Base-by-base conservation (phyloP, 2,888 invertebrate genomes). In the Chrysomela aeneicollis region DNA sequence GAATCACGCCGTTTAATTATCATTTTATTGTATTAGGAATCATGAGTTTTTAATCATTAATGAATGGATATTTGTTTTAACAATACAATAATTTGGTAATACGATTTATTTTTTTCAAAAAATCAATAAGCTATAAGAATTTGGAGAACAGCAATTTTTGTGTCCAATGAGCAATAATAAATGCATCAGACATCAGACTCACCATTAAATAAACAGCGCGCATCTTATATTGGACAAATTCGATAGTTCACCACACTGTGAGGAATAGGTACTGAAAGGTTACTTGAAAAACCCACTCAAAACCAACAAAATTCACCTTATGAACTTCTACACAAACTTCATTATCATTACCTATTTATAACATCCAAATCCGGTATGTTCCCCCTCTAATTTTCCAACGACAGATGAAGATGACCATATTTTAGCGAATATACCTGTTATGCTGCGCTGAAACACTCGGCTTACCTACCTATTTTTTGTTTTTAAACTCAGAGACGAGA, bases 341-440 rank as follows among this genome's bases (percentile, higher is more conserved):
- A 26, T 47, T 46, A 72, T 70, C 71, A 60, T 67, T 69, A 68
- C 61, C 66, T 75, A 73, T 75, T 68, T 75, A 74, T 75, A 75
- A 64, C 54, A 63, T 64, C 59, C 61, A 69, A 73, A 74, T 71
- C 75, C 72, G 72, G 63, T 66, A 66, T 68, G 66, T 71, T 70
- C 75, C 73, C 75, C 71, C 71, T 71, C 74, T 70, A 57, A 19
- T 55, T 42, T 19, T 1, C 37, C 42, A 3, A 57, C 17, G 19
- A 18, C 12, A 42, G 47, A n/a, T n/a, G n/a, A 57, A 57, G 57
- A 57, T 57, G 57, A 57, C 42, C 26, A 57, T n/a, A 57, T 57
- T 42, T 46, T 26, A 57, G 46, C 46, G 15, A 57, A 46, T 46
- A 17, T 21, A 54, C 54, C 54, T 37, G 54, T 12, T 37, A 18